A percentile compares a stretch with the other conserved stretches of the same genome.
These are phyloP conservation scores for Micrasema longulum DNA, from an alignment of 1,140 invertebrate genomes.

Conservation along the genomic window DNA sequence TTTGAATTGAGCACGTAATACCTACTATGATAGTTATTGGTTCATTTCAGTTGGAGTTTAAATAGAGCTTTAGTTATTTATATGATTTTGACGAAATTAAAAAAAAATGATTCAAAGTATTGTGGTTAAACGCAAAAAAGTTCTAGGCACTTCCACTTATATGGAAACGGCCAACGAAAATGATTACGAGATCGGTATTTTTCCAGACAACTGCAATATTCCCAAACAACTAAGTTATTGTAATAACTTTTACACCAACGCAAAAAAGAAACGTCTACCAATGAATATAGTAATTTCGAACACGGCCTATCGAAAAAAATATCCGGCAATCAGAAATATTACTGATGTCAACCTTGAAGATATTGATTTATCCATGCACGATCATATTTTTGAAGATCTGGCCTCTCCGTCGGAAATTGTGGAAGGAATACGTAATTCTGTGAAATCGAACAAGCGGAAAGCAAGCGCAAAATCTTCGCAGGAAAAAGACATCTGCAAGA, in stretches of 20 bases:
- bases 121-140: neutral
- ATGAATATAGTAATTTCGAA: conserved; percentile 8
- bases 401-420: neutral
- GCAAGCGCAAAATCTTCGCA: conserved; percentile 1
- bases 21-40: too few species aligned
- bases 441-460: neutral
- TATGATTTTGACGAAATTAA: too few species aligned
- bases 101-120: neutral
- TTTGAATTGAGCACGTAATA: too few species aligned
- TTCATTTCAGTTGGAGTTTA: too few species aligned
- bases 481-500: neutral
- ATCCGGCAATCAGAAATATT: neutral
- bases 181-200: too few species aligned
- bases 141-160: neutral
- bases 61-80: too few species aligned
- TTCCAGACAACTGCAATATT: too few species aligned
- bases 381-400: conserved; percentile 1
- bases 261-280: neutral
- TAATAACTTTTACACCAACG: neutral
- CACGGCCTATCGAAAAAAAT: neutral
- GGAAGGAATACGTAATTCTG: neutral
- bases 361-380: neutral
- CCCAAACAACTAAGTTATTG: neutral
- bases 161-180: too few species aligned
- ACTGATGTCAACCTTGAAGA: conserved; percentile 1